phyloP scores from a whole-genome alignment of 2,113 vertebrate species.

The Thamnophis sirtalis region DNA sequence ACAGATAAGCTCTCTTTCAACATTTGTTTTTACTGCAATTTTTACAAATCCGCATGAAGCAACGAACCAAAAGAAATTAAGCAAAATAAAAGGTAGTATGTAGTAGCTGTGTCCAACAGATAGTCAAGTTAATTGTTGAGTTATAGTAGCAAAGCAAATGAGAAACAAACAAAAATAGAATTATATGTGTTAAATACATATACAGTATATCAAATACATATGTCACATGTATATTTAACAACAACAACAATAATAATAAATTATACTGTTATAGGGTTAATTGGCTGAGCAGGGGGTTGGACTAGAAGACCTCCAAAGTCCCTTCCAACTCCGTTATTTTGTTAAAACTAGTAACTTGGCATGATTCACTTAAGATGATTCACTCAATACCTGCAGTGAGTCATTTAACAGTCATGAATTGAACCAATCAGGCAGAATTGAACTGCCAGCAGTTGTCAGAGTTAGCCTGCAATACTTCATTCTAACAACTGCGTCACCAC shows the following conservation, averaged over 20 bases:
- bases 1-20: not conserved
- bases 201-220: not conserved
- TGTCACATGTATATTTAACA: not conserved
- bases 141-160: not conserved
- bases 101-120: not conserved
- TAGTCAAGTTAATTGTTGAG: not conserved
- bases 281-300: too few relatives aligned
- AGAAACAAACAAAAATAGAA: not conserved
- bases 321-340: too few relatives aligned
- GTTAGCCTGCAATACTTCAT: not conserved
- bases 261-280: too few relatives aligned
- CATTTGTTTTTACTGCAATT: not conserved
- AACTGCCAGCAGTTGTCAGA: not conserved
- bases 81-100: not conserved
- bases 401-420: too few relatives aligned
- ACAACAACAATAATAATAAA: too few relatives aligned
- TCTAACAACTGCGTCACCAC: not conserved
- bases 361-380: too few relatives aligned
- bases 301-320: too few relatives aligned
- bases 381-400: too few relatives aligned
- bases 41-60: not conserved
- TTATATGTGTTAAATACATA: not conserved
- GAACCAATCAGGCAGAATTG: not conserved
- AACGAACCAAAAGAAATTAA: not conserved
- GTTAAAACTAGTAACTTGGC: too few relatives aligned